Percentiles rank a stretch among this genome's conserved stretches.
Conservation (phyloP, 1,140 invertebrate species). For the Aphelinus atriplicis region DNA sequence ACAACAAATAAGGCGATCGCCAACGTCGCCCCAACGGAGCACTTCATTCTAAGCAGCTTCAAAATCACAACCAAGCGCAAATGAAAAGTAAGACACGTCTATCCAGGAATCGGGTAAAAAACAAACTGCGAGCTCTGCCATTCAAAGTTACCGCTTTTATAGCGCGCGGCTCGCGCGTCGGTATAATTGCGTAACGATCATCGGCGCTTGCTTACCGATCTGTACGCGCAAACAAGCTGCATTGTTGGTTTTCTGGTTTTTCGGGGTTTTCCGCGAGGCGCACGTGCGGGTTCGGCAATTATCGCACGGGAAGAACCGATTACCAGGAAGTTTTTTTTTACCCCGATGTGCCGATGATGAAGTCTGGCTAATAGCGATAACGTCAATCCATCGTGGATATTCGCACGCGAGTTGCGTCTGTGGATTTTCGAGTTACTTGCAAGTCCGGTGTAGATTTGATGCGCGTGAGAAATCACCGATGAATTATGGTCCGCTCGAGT, state of each 20-base stretch:
- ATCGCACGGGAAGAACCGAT: not conserved
- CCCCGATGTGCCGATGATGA: too few relatives aligned
- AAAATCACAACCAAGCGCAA: not conserved
- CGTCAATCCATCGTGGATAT: not conserved
- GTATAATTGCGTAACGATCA: conserved; percentile 22
- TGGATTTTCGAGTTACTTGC: not conserved
- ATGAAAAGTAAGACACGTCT: not conserved
- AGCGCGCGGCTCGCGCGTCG: conserved; percentile 5
- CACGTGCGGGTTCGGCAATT: not conserved
- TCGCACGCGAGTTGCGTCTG: not conserved
- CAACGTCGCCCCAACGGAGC: not conserved
- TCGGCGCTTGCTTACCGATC: not conserved
- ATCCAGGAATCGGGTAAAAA: conserved; percentile 4
- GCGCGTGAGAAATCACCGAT: not conserved
- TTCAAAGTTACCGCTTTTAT: conserved; percentile 40
- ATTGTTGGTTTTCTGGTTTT: conserved; percentile 4
- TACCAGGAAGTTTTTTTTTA: too few relatives aligned
- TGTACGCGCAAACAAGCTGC: conserved; percentile 10
- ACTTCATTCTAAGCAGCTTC: not conserved
- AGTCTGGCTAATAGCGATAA: too few relatives aligned
- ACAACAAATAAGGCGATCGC: conserved; percentile 17
- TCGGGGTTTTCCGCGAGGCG: conserved; percentile 22
- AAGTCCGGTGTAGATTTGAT: not conserved
- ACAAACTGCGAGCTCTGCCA: conserved; percentile 11
- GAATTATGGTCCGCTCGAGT: too few relatives aligned